Percentiles rank a stretch among this genome's conserved stretches.
phyloP scores from a whole-genome alignment of 2,113 vertebrate genomes.

The Fulica atra region DNA sequence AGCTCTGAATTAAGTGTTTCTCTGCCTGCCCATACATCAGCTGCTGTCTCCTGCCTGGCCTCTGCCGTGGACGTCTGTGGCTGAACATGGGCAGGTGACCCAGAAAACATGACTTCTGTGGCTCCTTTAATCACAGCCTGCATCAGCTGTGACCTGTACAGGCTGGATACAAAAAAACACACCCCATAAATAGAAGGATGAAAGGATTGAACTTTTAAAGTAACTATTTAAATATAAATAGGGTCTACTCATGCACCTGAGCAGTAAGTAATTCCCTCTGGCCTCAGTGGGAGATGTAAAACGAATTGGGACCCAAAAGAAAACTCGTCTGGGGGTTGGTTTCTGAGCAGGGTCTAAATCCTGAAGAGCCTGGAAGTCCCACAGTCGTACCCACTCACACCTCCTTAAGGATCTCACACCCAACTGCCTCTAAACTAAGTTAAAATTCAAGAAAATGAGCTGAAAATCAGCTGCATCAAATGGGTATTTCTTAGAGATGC shows the following conservation, averaged over 20 bases:
- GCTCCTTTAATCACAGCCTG: not conserved
- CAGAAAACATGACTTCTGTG: not conserved
- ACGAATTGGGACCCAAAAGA: not conserved
- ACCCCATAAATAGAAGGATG: not conserved
- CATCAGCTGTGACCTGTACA: not conserved
- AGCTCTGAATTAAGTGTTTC: not conserved
- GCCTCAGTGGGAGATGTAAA: not conserved
- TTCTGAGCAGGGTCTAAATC: not conserved
- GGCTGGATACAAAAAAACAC: not conserved
- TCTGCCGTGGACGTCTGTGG: not conserved
- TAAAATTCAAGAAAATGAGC: not conserved
- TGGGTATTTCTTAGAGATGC: not conserved
- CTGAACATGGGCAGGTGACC: not conserved
- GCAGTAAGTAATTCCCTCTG: not conserved
- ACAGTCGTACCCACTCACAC: fast-evolving
- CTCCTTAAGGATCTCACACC: not conserved
- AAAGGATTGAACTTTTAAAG: not conserved
- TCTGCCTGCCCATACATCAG: not conserved
- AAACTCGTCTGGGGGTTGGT: not conserved
- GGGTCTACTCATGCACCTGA: not conserved
- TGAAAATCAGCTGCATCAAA: not conserved
- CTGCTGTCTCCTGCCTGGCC: not conserved
- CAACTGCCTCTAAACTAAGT: not conserved
- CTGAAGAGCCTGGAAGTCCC: not conserved
- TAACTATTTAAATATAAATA: not conserved